A percentile compares a stretch with the other conserved stretches of the same genome.
Conservation (phyloP, 2,888 invertebrate species). For the Leptarthrus brevirostris region DNA sequence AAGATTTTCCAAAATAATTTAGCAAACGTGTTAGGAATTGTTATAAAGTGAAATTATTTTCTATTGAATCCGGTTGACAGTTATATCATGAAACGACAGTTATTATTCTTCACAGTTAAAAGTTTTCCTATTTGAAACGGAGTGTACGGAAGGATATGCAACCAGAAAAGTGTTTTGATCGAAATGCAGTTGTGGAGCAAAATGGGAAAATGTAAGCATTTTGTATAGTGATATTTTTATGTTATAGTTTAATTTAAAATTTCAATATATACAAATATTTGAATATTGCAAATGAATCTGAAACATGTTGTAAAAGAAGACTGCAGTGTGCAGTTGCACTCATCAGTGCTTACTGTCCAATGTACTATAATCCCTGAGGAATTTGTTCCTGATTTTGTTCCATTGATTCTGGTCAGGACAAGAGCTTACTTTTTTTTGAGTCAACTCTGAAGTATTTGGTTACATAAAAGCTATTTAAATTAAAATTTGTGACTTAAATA, state of each 20-base stretch:
- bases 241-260: neutral
- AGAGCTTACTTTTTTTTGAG: too few relatives aligned
- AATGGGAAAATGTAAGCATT: constrained; percentile 37
- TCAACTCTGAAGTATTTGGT: too few relatives aligned
- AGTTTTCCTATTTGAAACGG: neutral
- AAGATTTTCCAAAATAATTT: constrained; percentile 4
- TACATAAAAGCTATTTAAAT: too few relatives aligned
- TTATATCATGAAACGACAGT: neutral
- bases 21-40: neutral
- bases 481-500: too few relatives aligned
- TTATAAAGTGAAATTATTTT: neutral
- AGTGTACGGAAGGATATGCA: neutral
- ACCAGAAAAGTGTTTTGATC: neutral
- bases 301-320: constrained; percentile 43
- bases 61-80: neutral
- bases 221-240: constrained; percentile 5
- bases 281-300: neutral
- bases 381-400: too few relatives aligned
- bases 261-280: neutral
- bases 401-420: too few relatives aligned
- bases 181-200: constrained; percentile 8
- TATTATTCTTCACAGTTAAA: neutral
- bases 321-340: too few relatives aligned
- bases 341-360: too few relatives aligned
- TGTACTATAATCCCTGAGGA: too few relatives aligned